These are phyloP conservation scores for Craterocephalus amniculus DNA, from an alignment of 2,797 vertebrate genomes.

Conservation along the genomic window DNA sequence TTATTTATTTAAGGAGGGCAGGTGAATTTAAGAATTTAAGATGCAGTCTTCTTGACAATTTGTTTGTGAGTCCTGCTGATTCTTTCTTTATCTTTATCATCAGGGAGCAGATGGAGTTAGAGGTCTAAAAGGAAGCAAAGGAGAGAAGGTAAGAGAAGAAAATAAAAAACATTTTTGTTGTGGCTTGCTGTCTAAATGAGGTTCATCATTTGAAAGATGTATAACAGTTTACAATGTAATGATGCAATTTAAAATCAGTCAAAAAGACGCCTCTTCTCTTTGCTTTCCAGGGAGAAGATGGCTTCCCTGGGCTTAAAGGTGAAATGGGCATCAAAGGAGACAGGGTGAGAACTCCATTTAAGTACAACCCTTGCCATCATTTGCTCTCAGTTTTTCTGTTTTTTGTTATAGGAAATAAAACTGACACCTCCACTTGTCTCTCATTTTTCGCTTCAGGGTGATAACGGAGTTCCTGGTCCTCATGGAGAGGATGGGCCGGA, in stretches of 20 bases:
- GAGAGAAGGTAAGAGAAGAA: constrained; percentile 87
- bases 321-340: constrained; percentile 90
- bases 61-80: neutral
- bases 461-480: constrained; percentile 79
- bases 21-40: fast-evolving
- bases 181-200: constrained; percentile 23
- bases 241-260: constrained; percentile 28
- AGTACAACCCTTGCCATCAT: constrained; percentile 4
- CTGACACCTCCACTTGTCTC: neutral
- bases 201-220: constrained; percentile 14
- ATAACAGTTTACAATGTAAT: constrained; percentile 21
- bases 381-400: neutral
- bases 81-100: constrained; percentile 12
- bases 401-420: constrained; percentile 12
- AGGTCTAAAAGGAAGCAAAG: constrained; percentile 92
- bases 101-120: constrained; percentile 92
- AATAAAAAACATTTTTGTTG: constrained; percentile 4
- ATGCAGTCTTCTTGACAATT: constrained; percentile 4
- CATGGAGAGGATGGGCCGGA: constrained; percentile 92
- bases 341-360: constrained; percentile 78
- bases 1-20: constrained; percentile 16
- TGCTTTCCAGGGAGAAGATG: constrained; percentile 89
- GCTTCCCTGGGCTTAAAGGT: constrained; percentile 92
- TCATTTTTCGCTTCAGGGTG: constrained; percentile 79
- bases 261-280: constrained; percentile 29